These are phyloP conservation scores for Heliothis peltigera DNA, from an alignment of 2,888 invertebrate genomes.

Conservation along the genomic window DNA sequence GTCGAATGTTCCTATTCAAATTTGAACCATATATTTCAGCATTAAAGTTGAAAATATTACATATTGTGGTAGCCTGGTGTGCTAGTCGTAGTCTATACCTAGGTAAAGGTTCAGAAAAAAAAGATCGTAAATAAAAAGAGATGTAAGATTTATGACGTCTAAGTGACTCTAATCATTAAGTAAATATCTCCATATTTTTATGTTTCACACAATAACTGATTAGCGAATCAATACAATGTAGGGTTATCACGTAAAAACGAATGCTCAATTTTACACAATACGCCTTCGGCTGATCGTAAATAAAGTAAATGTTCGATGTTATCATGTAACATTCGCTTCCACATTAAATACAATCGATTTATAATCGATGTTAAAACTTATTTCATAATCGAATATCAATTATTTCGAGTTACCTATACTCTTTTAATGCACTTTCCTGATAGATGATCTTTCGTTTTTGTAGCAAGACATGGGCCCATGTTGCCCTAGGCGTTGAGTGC, in stretches of 20 bases:
- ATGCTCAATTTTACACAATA: constrained; percentile 1
- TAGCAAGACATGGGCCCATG: background rate
- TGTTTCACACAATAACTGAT: too few species aligned
- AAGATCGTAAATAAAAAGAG: too few species aligned
- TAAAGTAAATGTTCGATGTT: background rate
- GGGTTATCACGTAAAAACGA: background rate
- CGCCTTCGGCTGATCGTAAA: constrained; percentile 1
- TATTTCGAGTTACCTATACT: constrained; percentile 25
- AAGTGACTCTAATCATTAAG: too few species aligned
- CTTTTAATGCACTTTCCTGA: constrained; percentile 7
- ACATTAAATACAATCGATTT: constrained; percentile 13
- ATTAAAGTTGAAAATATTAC: too few species aligned
- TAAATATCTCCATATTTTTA: too few species aligned
- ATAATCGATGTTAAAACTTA: constrained; percentile 4
- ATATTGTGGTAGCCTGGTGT: too few species aligned
- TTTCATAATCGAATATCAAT: constrained; percentile 27
- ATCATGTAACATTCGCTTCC: background rate
- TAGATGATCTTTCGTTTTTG: background rate
- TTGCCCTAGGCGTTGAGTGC: constrained; percentile 49
- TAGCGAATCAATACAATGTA: too few species aligned
- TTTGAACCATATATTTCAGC: too few species aligned
- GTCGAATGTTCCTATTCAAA: too few species aligned
- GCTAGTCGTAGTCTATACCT: too few species aligned
- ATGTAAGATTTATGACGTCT: too few species aligned
- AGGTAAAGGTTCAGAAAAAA: too few species aligned